Evolutionary conservation across 1,140 invertebrate species (phyloP), one percentile per base, ranked within the genome.

Genomic region (Drosophila sechellia): DNA sequence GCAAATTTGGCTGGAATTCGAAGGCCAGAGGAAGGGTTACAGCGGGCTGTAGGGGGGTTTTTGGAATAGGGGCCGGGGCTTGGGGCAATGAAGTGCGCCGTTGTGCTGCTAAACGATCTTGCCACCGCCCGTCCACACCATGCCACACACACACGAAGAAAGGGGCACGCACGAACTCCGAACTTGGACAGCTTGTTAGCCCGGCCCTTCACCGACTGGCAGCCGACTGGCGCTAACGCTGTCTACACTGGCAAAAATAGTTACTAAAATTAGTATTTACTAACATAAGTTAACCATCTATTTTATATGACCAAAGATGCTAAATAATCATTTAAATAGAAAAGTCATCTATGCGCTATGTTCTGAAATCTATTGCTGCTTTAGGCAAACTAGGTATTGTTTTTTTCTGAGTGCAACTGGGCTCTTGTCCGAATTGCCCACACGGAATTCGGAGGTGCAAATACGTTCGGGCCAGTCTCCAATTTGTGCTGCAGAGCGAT

Each of bases 401-500:
- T 27, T 15, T 37, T 43, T 70, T 11, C 64, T 22, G 58, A 27
- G 53, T 54, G 31, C 34, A 35, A 10, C 50, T 40, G 4, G 39
- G 25, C 11, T 52, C 48, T 46, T 60, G 49, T 49, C 48, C 49
- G 50, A 50, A 61, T 60, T 80, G 86, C 81, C 84, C 86, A 90
- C 86, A 90, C 86, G 81, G 86, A 90, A 90, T 90, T 90, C 81
- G 65, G 81, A 90, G 86, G 86, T 90, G 86, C 86, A 90, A 90
- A 90, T 90, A 90, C 86, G 86, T 77, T 86, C 75, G 59, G 79
- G 45, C 86, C 81, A 73, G 81, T 79, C 86, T 86, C 79, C 81
- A 90, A 90, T 90, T 90, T 90, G 75, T 79, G 86, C 81, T 79
- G 76, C 65, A 63, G 56, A 74, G 81, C 89, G 86, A 90, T 90